phyloP scores from a whole-genome alignment of 2,888 invertebrate genomes.

The Liodrosophila aerea region DNA sequence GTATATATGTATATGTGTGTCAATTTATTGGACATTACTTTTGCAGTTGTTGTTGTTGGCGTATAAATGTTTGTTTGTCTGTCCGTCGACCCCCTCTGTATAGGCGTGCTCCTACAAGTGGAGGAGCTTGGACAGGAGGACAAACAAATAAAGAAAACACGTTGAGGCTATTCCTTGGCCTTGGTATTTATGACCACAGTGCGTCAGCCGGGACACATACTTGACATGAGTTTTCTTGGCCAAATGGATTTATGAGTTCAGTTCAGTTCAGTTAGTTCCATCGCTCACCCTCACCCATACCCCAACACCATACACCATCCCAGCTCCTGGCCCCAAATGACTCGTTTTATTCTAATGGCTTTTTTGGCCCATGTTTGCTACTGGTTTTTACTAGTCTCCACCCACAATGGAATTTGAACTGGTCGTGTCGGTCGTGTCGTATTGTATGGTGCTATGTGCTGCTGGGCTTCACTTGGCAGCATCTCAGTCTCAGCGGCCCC shows the following conservation, averaged over 20 bases:
- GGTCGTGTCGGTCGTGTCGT: slow-evolving; percentile 32
- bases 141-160: slow-evolving; percentile 67
- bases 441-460: background rate
- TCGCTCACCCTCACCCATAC: background rate
- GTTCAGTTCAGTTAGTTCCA: background rate
- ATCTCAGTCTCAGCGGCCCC: slow-evolving; percentile 60
- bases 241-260: slow-evolving; percentile 47
- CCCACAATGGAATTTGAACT: slow-evolving; percentile 74
- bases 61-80: slow-evolving; percentile 34
- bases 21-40: slow-evolving; percentile 38
- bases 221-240: slow-evolving; percentile 39
- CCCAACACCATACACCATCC: background rate
- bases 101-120: too few species aligned
- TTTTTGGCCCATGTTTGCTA: slow-evolving; percentile 16
- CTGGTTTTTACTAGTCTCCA: slow-evolving; percentile 20
- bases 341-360: slow-evolving; percentile 35
- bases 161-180: slow-evolving; percentile 66
- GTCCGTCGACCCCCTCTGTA: slow-evolving; percentile 14
- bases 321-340: slow-evolving; percentile 8
- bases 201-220: slow-evolving; percentile 59
- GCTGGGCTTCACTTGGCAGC: slow-evolving; percentile 35
- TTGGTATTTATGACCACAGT: slow-evolving; percentile 70
- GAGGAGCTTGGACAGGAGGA: slow-evolving; percentile 50
- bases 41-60: too few species aligned
- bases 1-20: slow-evolving; percentile 22